Conservation (phyloP, 1,140 invertebrate species). For the Drosophila cardini region DNA sequence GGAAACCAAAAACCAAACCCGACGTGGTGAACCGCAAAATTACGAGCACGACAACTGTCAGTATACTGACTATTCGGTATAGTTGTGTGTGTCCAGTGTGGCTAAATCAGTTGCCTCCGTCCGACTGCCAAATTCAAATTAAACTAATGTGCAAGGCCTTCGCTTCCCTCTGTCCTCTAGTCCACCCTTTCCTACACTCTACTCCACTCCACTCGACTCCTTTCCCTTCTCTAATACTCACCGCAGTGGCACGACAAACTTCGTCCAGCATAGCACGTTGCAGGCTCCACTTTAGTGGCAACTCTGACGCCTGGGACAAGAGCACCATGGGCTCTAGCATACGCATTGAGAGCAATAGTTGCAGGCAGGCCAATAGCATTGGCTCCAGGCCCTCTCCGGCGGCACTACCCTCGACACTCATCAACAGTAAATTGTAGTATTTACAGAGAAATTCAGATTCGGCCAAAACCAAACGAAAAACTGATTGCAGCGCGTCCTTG, state of each 20-base stretch:
- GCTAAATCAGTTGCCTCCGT: constrained; percentile 25
- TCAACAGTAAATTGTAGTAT: constrained; percentile 78
- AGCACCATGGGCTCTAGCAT: constrained; percentile 70
- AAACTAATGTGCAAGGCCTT: constrained; percentile 64
- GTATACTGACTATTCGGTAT: constrained; percentile 35
- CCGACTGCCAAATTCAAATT: constrained; percentile 72
- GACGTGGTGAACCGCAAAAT: constrained; percentile 74
- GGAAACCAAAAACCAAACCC: constrained; percentile 50
- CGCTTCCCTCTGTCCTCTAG: background rate
- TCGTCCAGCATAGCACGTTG: constrained; percentile 62
- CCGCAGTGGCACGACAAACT: constrained; percentile 61
- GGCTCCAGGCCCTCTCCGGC: constrained; percentile 50
- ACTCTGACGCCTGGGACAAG: constrained; percentile 58
- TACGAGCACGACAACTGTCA: constrained; percentile 72
- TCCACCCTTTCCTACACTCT: background rate
- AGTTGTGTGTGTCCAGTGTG: constrained; percentile 17
- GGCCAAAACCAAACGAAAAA: constrained; percentile 77
- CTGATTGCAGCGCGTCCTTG: constrained; percentile 80
- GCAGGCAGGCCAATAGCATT: constrained; percentile 64
- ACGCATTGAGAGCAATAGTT: constrained; percentile 68
- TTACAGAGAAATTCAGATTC: constrained; percentile 82
- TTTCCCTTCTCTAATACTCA: constrained; percentile 43
- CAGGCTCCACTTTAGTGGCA: constrained; percentile 61
- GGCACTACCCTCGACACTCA: constrained; percentile 51
- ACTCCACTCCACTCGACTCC: background rate